These are phyloP conservation scores for Lymantria dispar DNA, from an alignment of 2,888 invertebrate species.

Conservation along the genomic window DNA sequence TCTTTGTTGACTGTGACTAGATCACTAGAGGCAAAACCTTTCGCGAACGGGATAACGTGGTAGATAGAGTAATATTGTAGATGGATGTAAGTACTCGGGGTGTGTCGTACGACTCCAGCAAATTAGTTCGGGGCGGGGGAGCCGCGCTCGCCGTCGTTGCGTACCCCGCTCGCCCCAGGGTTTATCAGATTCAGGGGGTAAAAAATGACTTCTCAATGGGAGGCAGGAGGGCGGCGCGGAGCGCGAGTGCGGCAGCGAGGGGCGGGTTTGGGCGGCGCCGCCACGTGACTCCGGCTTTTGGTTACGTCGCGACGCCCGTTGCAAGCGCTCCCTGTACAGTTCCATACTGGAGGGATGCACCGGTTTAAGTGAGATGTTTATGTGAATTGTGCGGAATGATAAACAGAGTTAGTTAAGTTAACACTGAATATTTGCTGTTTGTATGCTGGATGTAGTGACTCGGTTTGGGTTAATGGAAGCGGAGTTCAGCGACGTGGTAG, in stretches of 20 bases:
- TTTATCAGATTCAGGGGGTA: conserved; percentile 81
- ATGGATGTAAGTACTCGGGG: conserved; percentile 81
- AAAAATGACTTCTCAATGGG: conserved; percentile 81
- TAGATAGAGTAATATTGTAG: conserved; percentile 79
- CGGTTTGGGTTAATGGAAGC: conserved; percentile 49
- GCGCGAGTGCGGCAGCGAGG: conserved; percentile 53
- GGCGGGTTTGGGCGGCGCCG: conserved; percentile 76
- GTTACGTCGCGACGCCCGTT: conserved; percentile 56
- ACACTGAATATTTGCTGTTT: conserved; percentile 49
- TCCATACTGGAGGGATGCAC: conserved; percentile 42
- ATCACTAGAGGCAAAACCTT: conserved; percentile 75
- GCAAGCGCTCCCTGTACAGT: conserved; percentile 43
- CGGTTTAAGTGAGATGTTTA: conserved; percentile 46
- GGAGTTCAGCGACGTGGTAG: conserved; percentile 54
- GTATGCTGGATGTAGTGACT: conserved; percentile 48
- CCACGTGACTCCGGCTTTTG: conserved; percentile 66
- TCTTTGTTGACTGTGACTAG: conserved; percentile 61
- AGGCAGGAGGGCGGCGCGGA: conserved; percentile 68
- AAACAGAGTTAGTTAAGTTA: conserved; percentile 36
- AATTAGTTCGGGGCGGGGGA: conserved; percentile 83
- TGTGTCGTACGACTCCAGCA: conserved; percentile 80
- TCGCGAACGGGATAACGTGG: conserved; percentile 78
- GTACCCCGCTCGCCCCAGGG: conserved; percentile 51
- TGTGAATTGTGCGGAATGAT: conserved; percentile 48
- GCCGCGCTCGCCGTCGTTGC: conserved; percentile 56